Evolutionary conservation across 2,113 vertebrate genomes (phyloP), one percentile per base, ranked within the genome.

Genomic region (Potamarius usumacintae): DNA sequence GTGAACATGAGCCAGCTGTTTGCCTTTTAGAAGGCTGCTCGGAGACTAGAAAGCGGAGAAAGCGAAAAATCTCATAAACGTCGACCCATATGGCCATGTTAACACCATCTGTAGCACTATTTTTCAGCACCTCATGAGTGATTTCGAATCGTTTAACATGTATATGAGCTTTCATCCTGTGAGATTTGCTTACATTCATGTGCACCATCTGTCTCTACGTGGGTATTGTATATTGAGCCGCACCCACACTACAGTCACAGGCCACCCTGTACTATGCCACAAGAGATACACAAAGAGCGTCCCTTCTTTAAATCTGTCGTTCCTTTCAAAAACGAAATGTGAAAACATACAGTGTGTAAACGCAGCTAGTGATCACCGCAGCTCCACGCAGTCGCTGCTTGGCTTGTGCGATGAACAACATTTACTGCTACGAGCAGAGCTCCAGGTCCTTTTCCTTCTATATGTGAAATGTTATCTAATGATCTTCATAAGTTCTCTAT

Each of bases 1-100:
- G 60, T 86, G 17, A 8, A n/a, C 17, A 27, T 55, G 76, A 86
- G 30, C 15, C 60, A 86, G 76, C 48, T 71, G 22, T 79, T 27
- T 34, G 48, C 22, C 4, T 1, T 83, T 69, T 69, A 30, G 1
- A 67, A 30, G 14, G 76, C 15, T 30, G 53, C 79, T 42, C 7
- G 14, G 50, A 67, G 60, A 9, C 9, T 5, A 30, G 30, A 30
- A 30, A 30, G 30, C 30, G 30, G 30, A 62, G 58, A 82, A 63
- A 25, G 18, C 1, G 1, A 27, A n/a, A 57, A 57, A 57, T 10
- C 15, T 4, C 22, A 17, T 52, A 2, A 9, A 52, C 4, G 22
- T 6, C 53, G 77, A 30, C 53, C n/a, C 52, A 30, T 18, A 57
- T 67, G 48, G 67, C 69, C 48, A 67, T 53, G 27, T 8, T 34